Conservation (phyloP, 2,113 vertebrate genomes). For the Camelus dromedarius region DNA sequence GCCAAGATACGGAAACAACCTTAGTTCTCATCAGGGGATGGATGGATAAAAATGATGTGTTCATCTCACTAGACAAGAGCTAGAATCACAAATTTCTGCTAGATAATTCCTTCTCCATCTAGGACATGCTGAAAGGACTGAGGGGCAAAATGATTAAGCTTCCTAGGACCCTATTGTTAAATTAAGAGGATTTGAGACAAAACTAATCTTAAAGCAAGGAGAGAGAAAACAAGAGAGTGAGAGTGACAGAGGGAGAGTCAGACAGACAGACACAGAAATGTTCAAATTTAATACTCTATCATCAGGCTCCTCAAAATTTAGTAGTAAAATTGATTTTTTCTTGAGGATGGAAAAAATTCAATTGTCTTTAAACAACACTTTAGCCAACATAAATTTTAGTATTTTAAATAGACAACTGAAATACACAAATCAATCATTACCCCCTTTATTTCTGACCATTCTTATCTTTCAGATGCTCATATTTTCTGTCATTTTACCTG, state of each 20-base stretch:
- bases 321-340: neutral
- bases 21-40: neutral
- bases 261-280: neutral
- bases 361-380: neutral
- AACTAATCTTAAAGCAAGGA: neutral
- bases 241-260: neutral
- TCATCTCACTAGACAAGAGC: neutral
- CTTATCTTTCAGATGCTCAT: neutral
- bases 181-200: neutral
- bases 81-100: neutral
- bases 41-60: neutral
- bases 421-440: neutral
- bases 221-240: neutral
- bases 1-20: neutral
- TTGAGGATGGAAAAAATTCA: slow-evolving; percentile 10
- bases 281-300: neutral
- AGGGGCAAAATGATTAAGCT: neutral
- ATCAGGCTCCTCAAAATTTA: neutral
- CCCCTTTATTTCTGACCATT: neutral
- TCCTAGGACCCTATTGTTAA: neutral
- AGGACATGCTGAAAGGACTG: neutral
- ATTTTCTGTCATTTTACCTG: slow-evolving; percentile 14
- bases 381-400: neutral
- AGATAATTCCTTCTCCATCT: neutral
- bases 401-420: neutral